Base-by-base conservation (phyloP, 2,888 invertebrate species). In the Habroteleia sp. region DNA sequence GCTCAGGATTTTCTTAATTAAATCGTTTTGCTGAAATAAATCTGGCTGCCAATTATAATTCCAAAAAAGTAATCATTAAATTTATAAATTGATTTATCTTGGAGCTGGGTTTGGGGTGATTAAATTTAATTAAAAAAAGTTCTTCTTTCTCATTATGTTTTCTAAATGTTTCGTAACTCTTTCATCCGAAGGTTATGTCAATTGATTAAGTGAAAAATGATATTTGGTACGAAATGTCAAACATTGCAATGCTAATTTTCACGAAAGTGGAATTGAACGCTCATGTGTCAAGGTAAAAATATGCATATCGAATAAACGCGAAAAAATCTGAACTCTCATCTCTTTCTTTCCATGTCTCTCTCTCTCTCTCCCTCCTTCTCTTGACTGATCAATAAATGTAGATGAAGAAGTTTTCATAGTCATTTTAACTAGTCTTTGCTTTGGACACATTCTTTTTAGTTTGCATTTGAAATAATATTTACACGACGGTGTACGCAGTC, bases 301-400 rank as follows among this genome's bases (percentile, higher is more conserved):
- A 54, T 60, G 60, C 69, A 69, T 60, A 60, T 35, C 42, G 25
- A 42, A 35, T 35, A 8, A 29, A 31, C 6, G 35, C 20, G 20
- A 17, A 42, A 66, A 69, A 69, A 68, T 58, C 42, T 44, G 69
- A 50, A 60, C 35, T 33, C 60, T 48, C 42, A 60, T 69, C 44
- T n/a, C n/a, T n/a, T n/a, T n/a, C n/a, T n/a, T n/a, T n/a, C n/a
- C n/a, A n/a, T n/a, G n/a, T n/a, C n/a, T n/a, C n/a, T n/a, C n/a
- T n/a, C n/a, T n/a, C n/a, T n/a, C n/a, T n/a, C n/a, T n/a, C n/a
- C n/a, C n/a, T n/a, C n/a, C n/a, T n/a, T n/a, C n/a, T n/a, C n/a
- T n/a, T n/a, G 42, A 8, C 42, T 52, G 69, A 69, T 69, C 69
- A 37, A 69, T 69, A 69, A 62, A 60, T 56, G 60, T 44, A 69